Percentiles rank a stretch among this genome's conserved stretches.
Evolutionary conservation across 2,797 vertebrate species (phyloP).

Genomic region (Myripristis jacobus): DNA sequence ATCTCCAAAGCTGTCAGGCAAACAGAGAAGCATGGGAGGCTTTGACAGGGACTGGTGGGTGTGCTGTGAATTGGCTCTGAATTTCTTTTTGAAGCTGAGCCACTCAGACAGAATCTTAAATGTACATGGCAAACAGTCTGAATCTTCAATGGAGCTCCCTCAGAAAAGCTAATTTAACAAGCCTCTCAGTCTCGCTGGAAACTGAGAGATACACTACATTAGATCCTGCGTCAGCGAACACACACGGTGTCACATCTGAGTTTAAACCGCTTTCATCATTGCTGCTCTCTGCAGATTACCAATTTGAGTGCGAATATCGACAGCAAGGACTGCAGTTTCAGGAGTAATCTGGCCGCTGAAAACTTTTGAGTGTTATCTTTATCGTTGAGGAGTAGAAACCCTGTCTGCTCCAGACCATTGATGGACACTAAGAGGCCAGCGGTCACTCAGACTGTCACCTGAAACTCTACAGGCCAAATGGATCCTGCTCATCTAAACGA

Average conservation of each 20-base stretch:
- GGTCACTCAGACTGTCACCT: not conserved
- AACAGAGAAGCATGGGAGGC: conserved; percentile 34
- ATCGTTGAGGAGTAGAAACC: conserved; percentile 25
- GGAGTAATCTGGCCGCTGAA: conserved; percentile 1
- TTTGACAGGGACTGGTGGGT: conserved; percentile 66
- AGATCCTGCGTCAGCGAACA: conserved; percentile 27
- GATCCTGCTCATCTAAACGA: conserved; percentile 25
- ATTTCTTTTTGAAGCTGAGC: conserved; percentile 70
- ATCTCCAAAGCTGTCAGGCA: conserved; percentile 46
- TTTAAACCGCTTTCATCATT: conserved; percentile 29
- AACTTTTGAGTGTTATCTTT: conserved; percentile 22
- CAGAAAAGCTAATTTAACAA: conserved; percentile 56
- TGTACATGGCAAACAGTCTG: conserved; percentile 64
- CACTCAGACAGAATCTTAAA: conserved; percentile 74
- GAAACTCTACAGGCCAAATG: conserved; percentile 8
- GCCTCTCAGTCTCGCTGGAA: conserved; percentile 17
- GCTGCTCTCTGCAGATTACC: conserved; percentile 31
- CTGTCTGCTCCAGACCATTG: not conserved
- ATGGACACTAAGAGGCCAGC: conserved; percentile 10
- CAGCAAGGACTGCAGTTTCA: conserved; percentile 20
- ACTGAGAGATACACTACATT: conserved; percentile 14
- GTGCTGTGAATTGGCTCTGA: conserved; percentile 51
- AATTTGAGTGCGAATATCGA: conserved; percentile 5
- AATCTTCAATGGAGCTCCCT: conserved; percentile 50
- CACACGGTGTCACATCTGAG: conserved; percentile 24